Evolutionary conservation across 2,888 invertebrate species (phyloP), one percentile per base, ranked within the genome.

Genomic region (Dastarcus helophoroides): DNA sequence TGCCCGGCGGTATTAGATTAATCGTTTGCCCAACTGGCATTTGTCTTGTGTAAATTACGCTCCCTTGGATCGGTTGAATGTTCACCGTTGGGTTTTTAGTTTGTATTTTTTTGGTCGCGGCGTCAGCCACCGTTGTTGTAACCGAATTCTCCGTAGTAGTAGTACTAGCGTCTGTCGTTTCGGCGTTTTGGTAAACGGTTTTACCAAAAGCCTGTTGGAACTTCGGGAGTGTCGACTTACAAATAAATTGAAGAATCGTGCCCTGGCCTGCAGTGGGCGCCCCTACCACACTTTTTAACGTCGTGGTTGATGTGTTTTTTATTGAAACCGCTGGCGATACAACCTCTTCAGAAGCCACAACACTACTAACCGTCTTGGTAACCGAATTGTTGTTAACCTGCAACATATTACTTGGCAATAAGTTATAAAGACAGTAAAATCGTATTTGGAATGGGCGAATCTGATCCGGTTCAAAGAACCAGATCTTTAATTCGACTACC

Each of bases 181-280:
- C 50, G n/a, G 38, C 28, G 34, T 50, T 53, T 40, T 59, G 71
- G 50, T 68, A 79, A 24, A 76, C 73, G 25, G 76, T 72, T 57
- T 80, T 80, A 1, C 81, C 79, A 54, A 82, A 82, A 1, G 79
- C 81, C 58, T 81, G 81, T 50, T 80, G 79, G 52, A 82, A 82
- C 57, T 82, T 81, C 3, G 82, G 82, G 35, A 82, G 42, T 5
- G 55, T 60, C 21, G 75, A 71, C 56, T 75, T 75, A 47, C 74
- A 75, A 24, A 75, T 69, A 48, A 74, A 72, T 44, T 74, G 73
- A 14, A 74, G 65, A 34, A 62, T 60, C 13, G 59, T 56, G 37
- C 56, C 53, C 26, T 48, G 48, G 32, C 51, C 51, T n/a, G 50
- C 39, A 2, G 43, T 35, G 24, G 50, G 41, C 26, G 50, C 38